These are phyloP conservation scores for Drosophila carrolli DNA, from an alignment of 1,140 invertebrate genomes.

Conservation along the genomic window DNA sequence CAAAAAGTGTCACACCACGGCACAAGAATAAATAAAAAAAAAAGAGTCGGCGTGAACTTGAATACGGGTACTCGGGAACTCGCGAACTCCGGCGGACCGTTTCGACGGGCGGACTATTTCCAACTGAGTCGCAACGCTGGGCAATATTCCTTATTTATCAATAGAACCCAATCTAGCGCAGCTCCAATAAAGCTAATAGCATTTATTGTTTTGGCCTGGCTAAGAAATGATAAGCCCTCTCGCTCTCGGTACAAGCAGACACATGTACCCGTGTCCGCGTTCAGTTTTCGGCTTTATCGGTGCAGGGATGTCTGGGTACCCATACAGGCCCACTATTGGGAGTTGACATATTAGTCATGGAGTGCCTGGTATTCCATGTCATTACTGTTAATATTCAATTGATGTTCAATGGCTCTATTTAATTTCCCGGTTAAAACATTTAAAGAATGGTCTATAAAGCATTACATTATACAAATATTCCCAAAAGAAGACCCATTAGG, in stretches of 20 bases:
- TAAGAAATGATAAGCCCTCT: constrained; percentile 36
- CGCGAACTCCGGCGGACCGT: constrained; percentile 21
- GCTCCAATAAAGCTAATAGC: constrained; percentile 35
- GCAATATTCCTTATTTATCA: constrained; percentile 41
- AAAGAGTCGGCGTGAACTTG: constrained; percentile 4
- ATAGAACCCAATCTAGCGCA: constrained; percentile 28
- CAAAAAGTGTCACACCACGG: constrained; percentile 14
- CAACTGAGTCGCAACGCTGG: constrained; percentile 27
- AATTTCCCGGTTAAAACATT: background rate
- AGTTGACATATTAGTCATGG: constrained; percentile 10
- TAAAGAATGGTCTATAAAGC: too few relatives aligned
- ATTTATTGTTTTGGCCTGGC: constrained; percentile 40
- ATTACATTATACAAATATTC: too few relatives aligned
- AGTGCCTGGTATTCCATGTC: background rate
- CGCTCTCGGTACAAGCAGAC: constrained; percentile 8
- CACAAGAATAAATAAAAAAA: constrained; percentile 29
- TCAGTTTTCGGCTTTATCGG: constrained; percentile 9
- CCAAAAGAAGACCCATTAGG: background rate
- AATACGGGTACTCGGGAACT: background rate
- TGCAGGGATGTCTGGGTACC: constrained; percentile 1
- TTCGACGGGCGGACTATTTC: constrained; percentile 31
- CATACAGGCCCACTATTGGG: constrained; percentile 6
- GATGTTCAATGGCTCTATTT: background rate
- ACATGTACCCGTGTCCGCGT: constrained; percentile 12
- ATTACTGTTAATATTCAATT: constrained; percentile 7